Evolutionary conservation across 2,797 vertebrate genomes (phyloP), one percentile per base, ranked within the genome.

Genomic region (Pseudochaenichthys georgianus): DNA sequence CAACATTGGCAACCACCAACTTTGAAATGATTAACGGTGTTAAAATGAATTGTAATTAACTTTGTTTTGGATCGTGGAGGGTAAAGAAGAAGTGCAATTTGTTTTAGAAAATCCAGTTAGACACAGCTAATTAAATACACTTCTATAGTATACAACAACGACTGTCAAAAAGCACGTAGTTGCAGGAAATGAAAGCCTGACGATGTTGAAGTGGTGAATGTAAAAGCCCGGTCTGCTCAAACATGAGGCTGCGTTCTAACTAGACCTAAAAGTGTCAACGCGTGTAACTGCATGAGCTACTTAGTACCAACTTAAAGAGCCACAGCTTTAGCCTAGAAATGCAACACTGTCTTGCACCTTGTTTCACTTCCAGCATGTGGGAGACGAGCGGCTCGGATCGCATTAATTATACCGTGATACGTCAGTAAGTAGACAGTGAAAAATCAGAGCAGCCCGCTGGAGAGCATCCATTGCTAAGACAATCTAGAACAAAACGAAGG

Each of bases 401-500:
- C 63, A 68, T 86, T 79, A 82, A 87, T 81, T 84, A 79, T 42
- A 70, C 79, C 4, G 45, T 9, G 69, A 78, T 72, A 54, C 23
- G 6, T 73, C 67, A 23, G 0, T 62, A 77, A 80, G 64, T 34
- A 63, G 81, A 82, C 47, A 58, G 60, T 53, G 47, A 87, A 60
- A 45, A 78, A 69, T 67, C 64, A 71, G 77, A 81, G 64, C 72
- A 62, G 50, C 46, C 68, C 34, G 4, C 64, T 19, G 62, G 74
- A 80, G 73, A 74, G 62, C 61, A 38, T 7, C 34, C 2, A 8
- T 38, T 6, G 34, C 34, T 59, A 66, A 70, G 47, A 38, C 69
- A 12, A 3, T 46, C 13, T 1, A 13, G 7, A 42, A 58, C 64
- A 43, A 46, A 51, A 42, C 23, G 0, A 21, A 77, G 19, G 68